Percentiles rank a stretch among this genome's conserved stretches.
These are phyloP conservation scores for Spinus olivaceus DNA, from an alignment of 2,797 vertebrate genomes.

Conservation along the genomic window DNA sequence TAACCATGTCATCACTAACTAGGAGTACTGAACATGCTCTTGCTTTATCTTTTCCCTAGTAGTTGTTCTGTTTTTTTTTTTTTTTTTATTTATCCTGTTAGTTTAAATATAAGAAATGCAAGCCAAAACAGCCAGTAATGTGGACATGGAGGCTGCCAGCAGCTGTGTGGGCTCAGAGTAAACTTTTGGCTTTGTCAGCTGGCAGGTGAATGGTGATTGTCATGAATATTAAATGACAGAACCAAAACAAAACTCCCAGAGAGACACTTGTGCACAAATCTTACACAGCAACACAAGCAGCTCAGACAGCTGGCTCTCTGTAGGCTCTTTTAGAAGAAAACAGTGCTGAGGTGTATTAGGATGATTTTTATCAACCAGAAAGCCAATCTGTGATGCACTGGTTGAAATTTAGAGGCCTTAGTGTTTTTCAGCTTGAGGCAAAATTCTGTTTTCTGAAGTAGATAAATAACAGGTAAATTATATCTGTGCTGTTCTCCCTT, in stretches of 20 bases:
- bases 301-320: slow-evolving; percentile 29
- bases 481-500: not conserved
- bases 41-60: not conserved
- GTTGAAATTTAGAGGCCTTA: slow-evolving; percentile 12
- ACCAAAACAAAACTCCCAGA: slow-evolving; percentile 48
- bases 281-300: not conserved
- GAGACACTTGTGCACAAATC: not conserved
- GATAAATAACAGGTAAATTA: not conserved
- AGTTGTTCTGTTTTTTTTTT: not conserved
- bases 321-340: slow-evolving; percentile 9
- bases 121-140: not conserved
- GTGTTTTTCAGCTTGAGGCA: slow-evolving; percentile 32
- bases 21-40: not conserved
- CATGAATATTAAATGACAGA: slow-evolving; percentile 53
- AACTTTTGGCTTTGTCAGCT: slow-evolving; percentile 6
- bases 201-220: slow-evolving; percentile 32
- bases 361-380: slow-evolving; percentile 28
- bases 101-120: not conserved
- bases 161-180: not conserved
- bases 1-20: not conserved
- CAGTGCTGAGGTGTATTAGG: not conserved
- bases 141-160: not conserved
- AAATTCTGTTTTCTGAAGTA: not conserved
- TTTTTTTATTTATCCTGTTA: not conserved
- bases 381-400: not conserved